Evolutionary conservation across 1,140 invertebrate genomes (phyloP).

Genomic region (Vanessa atalanta): DNA sequence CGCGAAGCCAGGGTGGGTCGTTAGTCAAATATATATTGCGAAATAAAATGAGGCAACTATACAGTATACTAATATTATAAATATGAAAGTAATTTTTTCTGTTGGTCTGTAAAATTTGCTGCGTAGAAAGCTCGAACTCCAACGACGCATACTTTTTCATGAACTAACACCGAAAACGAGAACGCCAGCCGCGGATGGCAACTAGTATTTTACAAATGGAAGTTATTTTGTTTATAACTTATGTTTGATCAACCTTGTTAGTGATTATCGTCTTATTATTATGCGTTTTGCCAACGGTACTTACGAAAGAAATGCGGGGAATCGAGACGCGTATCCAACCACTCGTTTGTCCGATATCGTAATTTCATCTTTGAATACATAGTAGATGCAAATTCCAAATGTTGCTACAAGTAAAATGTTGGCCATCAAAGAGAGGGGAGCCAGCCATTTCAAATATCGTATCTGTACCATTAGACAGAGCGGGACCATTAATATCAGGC

Average conservation of each 20-base stretch:
- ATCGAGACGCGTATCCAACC: slow-evolving; percentile 52
- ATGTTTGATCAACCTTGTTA: too few relatives aligned
- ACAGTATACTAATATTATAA: background rate
- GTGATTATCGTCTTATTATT: background rate
- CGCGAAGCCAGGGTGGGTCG: too few relatives aligned
- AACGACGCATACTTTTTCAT: too few relatives aligned
- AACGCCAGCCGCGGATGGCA: too few relatives aligned
- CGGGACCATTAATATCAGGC: slow-evolving; percentile 83
- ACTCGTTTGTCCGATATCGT: slow-evolving; percentile 76
- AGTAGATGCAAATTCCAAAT: slow-evolving; percentile 87
- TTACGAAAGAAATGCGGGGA: slow-evolving; percentile 66
- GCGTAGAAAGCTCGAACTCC: too few relatives aligned
- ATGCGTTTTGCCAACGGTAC: slow-evolving; percentile 46
- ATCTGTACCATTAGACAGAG: slow-evolving; percentile 84
- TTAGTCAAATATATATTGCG: background rate
- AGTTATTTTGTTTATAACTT: too few relatives aligned
- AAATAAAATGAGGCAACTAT: background rate
- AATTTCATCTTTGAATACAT: slow-evolving; percentile 83
- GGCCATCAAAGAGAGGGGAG: slow-evolving; percentile 87
- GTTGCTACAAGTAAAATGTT: slow-evolving; percentile 86
- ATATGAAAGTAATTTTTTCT: background rate
- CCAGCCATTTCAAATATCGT: slow-evolving; percentile 86
- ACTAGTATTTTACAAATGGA: too few relatives aligned
- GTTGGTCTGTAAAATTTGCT: too few relatives aligned
- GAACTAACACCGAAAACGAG: too few relatives aligned